phyloP scores from a whole-genome alignment of 2,797 vertebrate genomes.

The Gymnodraco acuticeps region DNA sequence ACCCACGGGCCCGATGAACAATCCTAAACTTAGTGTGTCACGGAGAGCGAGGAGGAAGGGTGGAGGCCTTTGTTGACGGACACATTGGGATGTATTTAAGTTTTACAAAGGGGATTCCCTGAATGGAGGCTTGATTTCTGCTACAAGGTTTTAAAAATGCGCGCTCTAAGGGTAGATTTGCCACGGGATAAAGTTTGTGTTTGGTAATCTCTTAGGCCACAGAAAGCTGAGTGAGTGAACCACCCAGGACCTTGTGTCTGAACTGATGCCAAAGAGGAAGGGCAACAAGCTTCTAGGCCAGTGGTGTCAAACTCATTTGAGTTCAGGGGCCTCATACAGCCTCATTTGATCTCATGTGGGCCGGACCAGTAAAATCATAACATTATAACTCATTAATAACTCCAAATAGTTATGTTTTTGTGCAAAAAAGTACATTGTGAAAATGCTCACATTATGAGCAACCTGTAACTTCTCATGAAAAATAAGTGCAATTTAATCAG shows the following conservation, averaged over 20 bases:
- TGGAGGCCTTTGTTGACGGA: constrained; percentile 84
- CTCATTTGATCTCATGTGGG: too few species aligned
- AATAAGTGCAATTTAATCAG: too few species aligned
- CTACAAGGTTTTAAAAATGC: constrained; percentile 82
- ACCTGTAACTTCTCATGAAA: too few species aligned
- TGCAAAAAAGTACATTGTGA: too few species aligned
- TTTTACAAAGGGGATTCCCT: constrained; percentile 80
- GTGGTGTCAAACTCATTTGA: too few species aligned
- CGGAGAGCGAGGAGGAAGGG: constrained; percentile 72
- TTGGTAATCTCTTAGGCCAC: constrained; percentile 72
- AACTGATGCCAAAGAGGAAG: constrained; percentile 46
- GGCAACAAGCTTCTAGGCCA: constrained; percentile 29
- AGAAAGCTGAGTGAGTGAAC: constrained; percentile 49
- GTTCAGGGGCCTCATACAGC: too few species aligned
- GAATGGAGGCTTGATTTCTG: constrained; percentile 85
- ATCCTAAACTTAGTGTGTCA: constrained; percentile 84
- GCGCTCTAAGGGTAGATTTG: constrained; percentile 76
- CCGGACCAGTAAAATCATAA: too few species aligned
- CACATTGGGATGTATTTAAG: constrained; percentile 87
- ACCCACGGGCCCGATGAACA: constrained; percentile 81
- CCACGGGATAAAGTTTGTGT: constrained; percentile 74
- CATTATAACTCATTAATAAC: too few species aligned
- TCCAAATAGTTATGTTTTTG: too few species aligned
- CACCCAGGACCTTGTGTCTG: constrained; percentile 61
- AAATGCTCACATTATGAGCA: too few species aligned